Base-by-base conservation (phyloP, 2,113 vertebrate genomes). In the Oncorhynchus nerka region DNA sequence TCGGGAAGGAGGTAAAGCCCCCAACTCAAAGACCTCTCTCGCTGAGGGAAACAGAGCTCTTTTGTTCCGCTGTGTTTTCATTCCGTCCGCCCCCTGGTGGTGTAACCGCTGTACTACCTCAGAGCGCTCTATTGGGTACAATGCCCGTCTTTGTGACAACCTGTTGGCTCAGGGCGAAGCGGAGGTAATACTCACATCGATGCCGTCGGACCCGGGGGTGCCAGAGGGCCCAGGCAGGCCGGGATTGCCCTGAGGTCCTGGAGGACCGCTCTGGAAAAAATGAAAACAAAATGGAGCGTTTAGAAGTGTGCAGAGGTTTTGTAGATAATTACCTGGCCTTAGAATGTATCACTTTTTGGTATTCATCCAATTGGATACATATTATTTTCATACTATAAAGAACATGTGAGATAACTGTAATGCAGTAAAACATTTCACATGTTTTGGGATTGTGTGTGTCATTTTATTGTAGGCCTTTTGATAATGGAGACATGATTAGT, bases 151-250 rank as follows among this genome's bases (percentile, higher is more conserved):
- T 96, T 97, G 96, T 98, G 85, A 71, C 78, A 75, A 79, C 75
- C 74, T 87, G 86, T 62, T 75, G 45, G 73, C 79, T 11, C 68
- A 64, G 66, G 39, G 4, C 74, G 66, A 61, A 86, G 75, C 48
- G 55, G 81, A 62, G 76, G 39, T 73, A 79, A 87, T 88, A 97
- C 97, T 98, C 93, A 99, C 97, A 79, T 99, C 97, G 71, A 98
- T 95, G 87, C 97, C 97, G 4, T 99, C 97, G 0, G 93, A 93
- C 87, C 97, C 97, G 3, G 97, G 97, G 82, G 94, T 95, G 85
- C 97, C 97, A 69, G 97, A 94, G 2, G 95, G 95, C 78, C 97
- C 97, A 1, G 96, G 90, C 62, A 91, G 93, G 0, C 97, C 97
- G 3, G 89, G 82, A 0, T 92, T 95, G 24, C 97, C 97, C 0